Conservation (phyloP, 2,888 invertebrate species). For the Tiphia femorata region DNA sequence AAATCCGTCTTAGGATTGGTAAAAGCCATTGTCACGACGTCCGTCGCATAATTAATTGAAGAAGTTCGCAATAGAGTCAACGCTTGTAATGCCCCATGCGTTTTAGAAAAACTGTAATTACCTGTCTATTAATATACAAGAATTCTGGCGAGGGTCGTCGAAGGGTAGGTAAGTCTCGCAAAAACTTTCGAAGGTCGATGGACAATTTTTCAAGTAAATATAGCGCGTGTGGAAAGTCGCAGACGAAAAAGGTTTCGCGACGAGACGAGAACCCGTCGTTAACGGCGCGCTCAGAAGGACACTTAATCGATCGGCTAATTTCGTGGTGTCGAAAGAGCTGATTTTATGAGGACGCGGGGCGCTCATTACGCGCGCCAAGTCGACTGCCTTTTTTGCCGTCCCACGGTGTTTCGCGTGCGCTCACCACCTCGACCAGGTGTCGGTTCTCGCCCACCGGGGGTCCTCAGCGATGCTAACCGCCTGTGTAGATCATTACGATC, state of each 20-base stretch:
- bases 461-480: conserved; percentile 28
- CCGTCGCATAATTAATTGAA: too few species aligned
- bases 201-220: too few species aligned
- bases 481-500: conserved; percentile 26
- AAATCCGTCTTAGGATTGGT: too few species aligned
- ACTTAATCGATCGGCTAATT: conserved; percentile 41
- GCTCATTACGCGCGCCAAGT: conserved; percentile 29
- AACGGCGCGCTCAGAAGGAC: conserved; percentile 25
- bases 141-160: too few species aligned
- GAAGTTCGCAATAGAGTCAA: too few species aligned
- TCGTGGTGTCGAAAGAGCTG: conserved; percentile 25
- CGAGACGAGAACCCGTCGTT: conserved; percentile 13
- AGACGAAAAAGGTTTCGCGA: conserved; percentile 3
- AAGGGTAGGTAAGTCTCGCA: too few species aligned
- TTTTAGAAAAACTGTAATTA: too few species aligned
- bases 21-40: too few species aligned
- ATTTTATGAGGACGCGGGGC: conserved; percentile 32
- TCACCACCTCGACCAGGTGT: conserved; percentile 38
- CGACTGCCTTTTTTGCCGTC: conserved; percentile 6
- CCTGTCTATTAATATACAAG: too few species aligned
- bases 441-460: conserved; percentile 38
- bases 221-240: neutral
- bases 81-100: too few species aligned
- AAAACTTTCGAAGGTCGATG: too few species aligned
- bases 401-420: conserved; percentile 25